Evolutionary conservation across 2,888 invertebrate species (phyloP).

Genomic region (Didymodactylos carnosus): DNA sequence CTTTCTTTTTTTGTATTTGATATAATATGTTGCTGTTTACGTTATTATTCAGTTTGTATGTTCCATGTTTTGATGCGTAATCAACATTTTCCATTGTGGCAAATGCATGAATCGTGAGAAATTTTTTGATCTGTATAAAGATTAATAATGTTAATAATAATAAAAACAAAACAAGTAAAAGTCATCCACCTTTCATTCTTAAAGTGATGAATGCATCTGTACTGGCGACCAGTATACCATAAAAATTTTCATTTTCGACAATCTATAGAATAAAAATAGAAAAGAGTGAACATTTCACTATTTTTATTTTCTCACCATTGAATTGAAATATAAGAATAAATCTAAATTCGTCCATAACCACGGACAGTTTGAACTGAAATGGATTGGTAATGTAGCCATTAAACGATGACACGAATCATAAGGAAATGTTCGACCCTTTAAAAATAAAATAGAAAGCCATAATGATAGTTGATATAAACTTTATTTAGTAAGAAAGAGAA

Average conservation of each 20-base stretch:
- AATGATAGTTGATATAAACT: too few species aligned
- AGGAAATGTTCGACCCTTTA: constrained; percentile 22
- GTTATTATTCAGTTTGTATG: constrained; percentile 26
- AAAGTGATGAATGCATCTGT: constrained; percentile 32
- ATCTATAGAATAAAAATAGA: too few species aligned
- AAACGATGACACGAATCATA: constrained; percentile 28
- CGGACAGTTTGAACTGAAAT: constrained; percentile 15
- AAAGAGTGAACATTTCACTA: too few species aligned
- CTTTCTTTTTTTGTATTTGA: not conserved
- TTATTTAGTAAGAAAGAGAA: too few species aligned
- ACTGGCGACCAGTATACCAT: constrained; percentile 36
- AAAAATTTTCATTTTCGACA: too few species aligned
- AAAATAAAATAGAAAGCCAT: too few species aligned
- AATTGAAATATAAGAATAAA: constrained; percentile 15
- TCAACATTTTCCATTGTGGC: constrained; percentile 25
- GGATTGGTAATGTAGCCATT: constrained; percentile 23
- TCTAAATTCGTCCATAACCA: constrained; percentile 17
- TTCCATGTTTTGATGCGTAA: constrained; percentile 34
- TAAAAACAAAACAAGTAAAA: not conserved
- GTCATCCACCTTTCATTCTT: constrained; percentile 16
- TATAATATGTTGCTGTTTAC: constrained; percentile 17
- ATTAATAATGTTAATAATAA: too few species aligned
- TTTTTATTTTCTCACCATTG: constrained; percentile 16
- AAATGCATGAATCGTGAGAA: constrained; percentile 27
- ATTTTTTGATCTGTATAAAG: not conserved